phyloP scores from a whole-genome alignment of 2,113 vertebrate genomes.

The Noctilio leporinus region DNA sequence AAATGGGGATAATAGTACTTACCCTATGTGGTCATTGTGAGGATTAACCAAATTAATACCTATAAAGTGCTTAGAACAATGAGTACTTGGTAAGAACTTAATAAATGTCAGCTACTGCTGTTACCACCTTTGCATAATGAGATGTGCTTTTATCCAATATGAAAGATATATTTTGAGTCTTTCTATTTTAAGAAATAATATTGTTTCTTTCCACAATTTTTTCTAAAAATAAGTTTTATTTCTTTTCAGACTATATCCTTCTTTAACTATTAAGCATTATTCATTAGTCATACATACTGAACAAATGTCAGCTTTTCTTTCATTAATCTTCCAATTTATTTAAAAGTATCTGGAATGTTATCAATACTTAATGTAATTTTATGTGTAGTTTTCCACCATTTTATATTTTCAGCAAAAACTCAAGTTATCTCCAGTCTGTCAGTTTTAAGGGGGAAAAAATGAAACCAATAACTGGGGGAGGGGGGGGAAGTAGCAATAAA shows the following conservation, averaged over 20 bases:
- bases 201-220: background rate
- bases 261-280: background rate
- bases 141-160: background rate
- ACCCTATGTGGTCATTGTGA: background rate
- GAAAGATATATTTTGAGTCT: background rate
- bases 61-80: background rate
- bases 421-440: background rate
- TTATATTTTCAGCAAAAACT: conserved; percentile 24
- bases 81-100: background rate
- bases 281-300: background rate
- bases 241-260: background rate
- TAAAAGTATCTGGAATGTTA: background rate
- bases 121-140: background rate
- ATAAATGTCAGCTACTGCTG: background rate
- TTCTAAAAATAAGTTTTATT: background rate
- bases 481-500: background rate
- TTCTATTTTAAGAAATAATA: conserved; percentile 21
- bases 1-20: background rate
- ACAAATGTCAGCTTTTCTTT: background rate
- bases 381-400: background rate
- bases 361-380: background rate
- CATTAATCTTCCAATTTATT: background rate
- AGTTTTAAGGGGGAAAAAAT: background rate
- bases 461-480: background rate
- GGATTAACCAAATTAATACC: background rate